Conservation (phyloP, 2,797 vertebrate genomes). For the Vipera ursinii region DNA sequence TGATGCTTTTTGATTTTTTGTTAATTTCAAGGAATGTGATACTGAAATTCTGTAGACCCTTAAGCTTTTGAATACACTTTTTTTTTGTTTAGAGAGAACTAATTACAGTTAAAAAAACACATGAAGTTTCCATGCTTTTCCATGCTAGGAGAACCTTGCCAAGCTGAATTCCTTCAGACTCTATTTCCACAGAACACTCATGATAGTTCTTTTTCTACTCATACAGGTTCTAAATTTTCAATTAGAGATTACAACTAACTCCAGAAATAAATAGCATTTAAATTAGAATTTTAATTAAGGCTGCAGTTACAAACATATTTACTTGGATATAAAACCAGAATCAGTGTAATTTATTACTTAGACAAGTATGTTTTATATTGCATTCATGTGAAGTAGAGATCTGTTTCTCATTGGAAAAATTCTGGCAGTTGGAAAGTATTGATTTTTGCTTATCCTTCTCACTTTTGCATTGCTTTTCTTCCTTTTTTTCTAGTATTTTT, state of each 20-base stretch:
- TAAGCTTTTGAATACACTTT: too few species aligned
- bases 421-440: neutral
- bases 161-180: neutral
- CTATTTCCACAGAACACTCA: neutral
- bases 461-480: neutral
- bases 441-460: too few species aligned
- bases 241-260: neutral
- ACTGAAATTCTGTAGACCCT: neutral
- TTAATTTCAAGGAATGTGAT: neutral
- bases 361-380: neutral
- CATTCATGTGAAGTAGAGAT: neutral
- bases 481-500: neutral
- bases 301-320: constrained; percentile 2
- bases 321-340: constrained; percentile 6
- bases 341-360: neutral
- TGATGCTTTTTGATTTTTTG: too few species aligned
- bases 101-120: neutral
- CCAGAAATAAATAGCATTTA: constrained; percentile 1
- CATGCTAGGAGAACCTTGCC: neutral
- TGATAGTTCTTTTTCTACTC: neutral
- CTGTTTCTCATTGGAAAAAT: neutral
- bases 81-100: neutral
- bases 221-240: neutral
- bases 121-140: neutral
- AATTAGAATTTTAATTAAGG: constrained; percentile 14